phyloP scores from a whole-genome alignment of 1,140 invertebrate genomes.

The Drosophila baimaii region DNA sequence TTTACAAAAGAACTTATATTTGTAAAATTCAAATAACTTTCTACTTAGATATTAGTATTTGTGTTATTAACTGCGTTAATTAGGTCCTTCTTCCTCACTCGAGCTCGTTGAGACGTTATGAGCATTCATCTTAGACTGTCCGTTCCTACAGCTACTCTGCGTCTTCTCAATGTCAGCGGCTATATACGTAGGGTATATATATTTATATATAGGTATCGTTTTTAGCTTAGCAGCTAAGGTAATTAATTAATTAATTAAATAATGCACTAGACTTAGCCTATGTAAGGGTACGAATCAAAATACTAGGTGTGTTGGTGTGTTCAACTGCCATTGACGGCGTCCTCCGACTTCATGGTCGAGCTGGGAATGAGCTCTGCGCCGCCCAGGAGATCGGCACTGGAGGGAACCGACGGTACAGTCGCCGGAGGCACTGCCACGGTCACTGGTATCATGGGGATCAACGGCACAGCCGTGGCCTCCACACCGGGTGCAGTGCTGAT shows the following conservation, averaged over 20 bases:
- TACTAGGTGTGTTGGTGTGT: conserved; percentile 45
- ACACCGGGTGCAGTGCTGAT: conserved; percentile 83
- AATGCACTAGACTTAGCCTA: conserved; percentile 59
- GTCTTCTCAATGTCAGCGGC: conserved; percentile 25
- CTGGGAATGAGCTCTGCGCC: conserved; percentile 40
- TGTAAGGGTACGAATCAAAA: conserved; percentile 43
- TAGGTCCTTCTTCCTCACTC: conserved; percentile 52
- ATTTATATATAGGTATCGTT: conserved; percentile 29
- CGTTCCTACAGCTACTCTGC: conserved; percentile 13
- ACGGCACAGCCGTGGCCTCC: conserved; percentile 52
- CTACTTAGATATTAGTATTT: conserved; percentile 66
- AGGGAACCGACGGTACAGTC: conserved; percentile 34
- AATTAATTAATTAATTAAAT: conserved; percentile 49
- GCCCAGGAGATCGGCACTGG: conserved; percentile 60
- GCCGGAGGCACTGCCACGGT: conserved; percentile 37
- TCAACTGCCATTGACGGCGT: conserved; percentile 60
- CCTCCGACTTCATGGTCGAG: conserved; percentile 68
- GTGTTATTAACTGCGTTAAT: conserved; percentile 56
- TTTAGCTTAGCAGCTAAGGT: conserved; percentile 48
- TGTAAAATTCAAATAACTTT: conserved; percentile 71
- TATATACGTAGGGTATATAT: conserved; percentile 25
- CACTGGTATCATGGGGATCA: conserved; percentile 61
- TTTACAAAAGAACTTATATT: conserved; percentile 72
- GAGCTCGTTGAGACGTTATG: conserved; percentile 60
- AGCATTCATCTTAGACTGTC: conserved; percentile 63